These are phyloP conservation scores for Probosciger aterrimus DNA, from an alignment of 2,113 vertebrate genomes.

Conservation along the genomic window DNA sequence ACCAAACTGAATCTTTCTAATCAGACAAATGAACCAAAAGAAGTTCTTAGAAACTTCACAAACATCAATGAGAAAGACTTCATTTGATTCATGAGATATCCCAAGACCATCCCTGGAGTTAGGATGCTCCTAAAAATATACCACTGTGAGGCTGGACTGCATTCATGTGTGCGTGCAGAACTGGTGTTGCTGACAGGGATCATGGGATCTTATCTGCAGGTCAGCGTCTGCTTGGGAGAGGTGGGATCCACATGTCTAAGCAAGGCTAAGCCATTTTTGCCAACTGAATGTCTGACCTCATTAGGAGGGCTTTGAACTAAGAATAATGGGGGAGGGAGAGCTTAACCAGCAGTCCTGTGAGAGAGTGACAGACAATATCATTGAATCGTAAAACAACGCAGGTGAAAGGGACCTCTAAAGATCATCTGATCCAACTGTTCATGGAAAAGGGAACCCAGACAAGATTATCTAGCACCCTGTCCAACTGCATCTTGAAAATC, in stretches of 20 bases:
- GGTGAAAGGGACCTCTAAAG: not conserved
- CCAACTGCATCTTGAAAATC: not conserved
- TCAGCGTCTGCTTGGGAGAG: not conserved
- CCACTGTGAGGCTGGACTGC: not conserved
- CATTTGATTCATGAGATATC: not conserved
- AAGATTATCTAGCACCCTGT: not conserved
- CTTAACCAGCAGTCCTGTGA: not conserved
- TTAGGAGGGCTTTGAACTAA: not conserved
- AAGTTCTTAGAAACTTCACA: not conserved
- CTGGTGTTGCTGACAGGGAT: accelerated
- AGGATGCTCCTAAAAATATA: not conserved
- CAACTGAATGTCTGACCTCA: not conserved
- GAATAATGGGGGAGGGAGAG: accelerated
- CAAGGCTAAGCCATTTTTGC: not conserved
- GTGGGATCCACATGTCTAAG: not conserved
- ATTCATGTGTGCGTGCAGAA: not conserved
- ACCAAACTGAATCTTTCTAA: not conserved
- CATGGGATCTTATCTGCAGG: not conserved
- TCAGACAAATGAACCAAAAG: not conserved
- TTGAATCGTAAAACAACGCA: not conserved
- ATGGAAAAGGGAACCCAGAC: not conserved
- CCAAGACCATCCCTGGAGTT: not conserved
- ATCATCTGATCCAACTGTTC: not conserved
- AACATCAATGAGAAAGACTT: not conserved
- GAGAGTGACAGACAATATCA: not conserved